A percentile compares a stretch with the other conserved stretches of the same genome.
phyloP scores from a whole-genome alignment of 2,797 vertebrate species.

The Martes flavigula region DNA sequence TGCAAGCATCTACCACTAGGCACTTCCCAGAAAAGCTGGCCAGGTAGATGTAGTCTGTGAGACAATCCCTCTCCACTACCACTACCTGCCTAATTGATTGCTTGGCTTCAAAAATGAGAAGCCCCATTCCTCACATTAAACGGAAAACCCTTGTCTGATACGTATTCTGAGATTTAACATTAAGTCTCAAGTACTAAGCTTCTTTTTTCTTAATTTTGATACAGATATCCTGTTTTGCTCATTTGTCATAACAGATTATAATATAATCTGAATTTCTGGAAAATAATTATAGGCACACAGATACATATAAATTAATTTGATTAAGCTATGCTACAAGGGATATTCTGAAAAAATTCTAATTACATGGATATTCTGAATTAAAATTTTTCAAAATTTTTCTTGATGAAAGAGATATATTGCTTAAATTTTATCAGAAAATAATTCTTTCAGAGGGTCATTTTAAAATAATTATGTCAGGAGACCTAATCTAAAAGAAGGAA shows the following conservation, averaged over 20 bases:
- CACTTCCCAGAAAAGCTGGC: background rate
- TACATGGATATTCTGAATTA: conserved; percentile 41
- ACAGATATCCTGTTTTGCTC: background rate
- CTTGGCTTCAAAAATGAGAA: background rate
- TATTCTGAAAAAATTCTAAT: background rate
- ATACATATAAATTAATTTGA: conserved; percentile 7
- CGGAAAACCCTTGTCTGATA: background rate
- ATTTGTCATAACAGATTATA: background rate
- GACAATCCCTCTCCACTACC: no score
- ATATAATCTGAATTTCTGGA: background rate
- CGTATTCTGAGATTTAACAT: background rate
- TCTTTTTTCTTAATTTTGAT: conserved; percentile 1
- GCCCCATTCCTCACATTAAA: background rate
- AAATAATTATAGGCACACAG: background rate
- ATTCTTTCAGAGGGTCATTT: conserved; percentile 9
- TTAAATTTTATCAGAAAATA: conserved; percentile 22
- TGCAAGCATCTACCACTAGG: background rate
- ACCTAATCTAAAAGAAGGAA: background rate
- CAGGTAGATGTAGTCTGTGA: background rate
- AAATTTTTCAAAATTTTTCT: conserved; percentile 39
- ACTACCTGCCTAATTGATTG: background rate
- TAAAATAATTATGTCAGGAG: conserved; percentile 12
- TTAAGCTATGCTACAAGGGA: background rate
- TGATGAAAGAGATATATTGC: conserved; percentile 25
- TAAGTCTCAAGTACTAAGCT: background rate